A percentile compares a stretch with the other conserved stretches of the same genome.
Evolutionary conservation across 2,888 invertebrate genomes (phyloP).

Genomic region (Escarpia spicata): DNA sequence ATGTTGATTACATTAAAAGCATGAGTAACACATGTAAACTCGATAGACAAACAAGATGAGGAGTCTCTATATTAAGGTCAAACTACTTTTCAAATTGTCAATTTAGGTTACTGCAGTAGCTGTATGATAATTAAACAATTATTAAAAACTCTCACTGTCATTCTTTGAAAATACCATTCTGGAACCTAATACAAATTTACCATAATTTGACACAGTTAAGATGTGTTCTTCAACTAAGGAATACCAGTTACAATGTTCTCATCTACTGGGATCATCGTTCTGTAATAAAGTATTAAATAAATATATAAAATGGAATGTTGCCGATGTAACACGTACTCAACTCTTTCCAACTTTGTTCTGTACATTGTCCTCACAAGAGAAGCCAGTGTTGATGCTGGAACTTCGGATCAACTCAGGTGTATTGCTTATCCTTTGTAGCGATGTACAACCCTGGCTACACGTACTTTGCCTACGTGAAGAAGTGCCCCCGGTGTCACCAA

Average conservation of each 20-base stretch:
- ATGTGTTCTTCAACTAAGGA: not conserved
- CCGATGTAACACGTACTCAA: not conserved
- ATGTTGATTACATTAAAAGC: not conserved
- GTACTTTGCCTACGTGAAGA: slow-evolving; percentile 37
- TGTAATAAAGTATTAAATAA: not conserved
- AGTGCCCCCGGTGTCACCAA: slow-evolving; percentile 44
- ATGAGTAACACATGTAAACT: not conserved
- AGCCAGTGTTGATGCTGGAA: not conserved
- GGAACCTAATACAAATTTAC: not conserved
- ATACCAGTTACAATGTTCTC: not conserved
- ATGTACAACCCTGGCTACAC: not conserved
- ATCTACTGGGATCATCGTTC: slow-evolving; percentile 21
- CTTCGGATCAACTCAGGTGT: not conserved
- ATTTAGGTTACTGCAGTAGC: too few species aligned
- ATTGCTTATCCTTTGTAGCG: not conserved
- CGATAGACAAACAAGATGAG: not conserved
- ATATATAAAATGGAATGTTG: not conserved
- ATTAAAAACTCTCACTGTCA: not conserved
- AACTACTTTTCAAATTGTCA: too few species aligned
- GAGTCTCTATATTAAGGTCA: too few species aligned
- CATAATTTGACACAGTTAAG: not conserved
- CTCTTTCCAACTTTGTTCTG: not conserved
- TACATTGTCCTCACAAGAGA: not conserved
- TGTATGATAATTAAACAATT: too few species aligned
- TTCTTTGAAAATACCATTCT: not conserved